Evolutionary conservation across 1,140 invertebrate genomes (phyloP), one percentile per base, ranked within the genome.

Genomic region (Caerostris darwini): DNA sequence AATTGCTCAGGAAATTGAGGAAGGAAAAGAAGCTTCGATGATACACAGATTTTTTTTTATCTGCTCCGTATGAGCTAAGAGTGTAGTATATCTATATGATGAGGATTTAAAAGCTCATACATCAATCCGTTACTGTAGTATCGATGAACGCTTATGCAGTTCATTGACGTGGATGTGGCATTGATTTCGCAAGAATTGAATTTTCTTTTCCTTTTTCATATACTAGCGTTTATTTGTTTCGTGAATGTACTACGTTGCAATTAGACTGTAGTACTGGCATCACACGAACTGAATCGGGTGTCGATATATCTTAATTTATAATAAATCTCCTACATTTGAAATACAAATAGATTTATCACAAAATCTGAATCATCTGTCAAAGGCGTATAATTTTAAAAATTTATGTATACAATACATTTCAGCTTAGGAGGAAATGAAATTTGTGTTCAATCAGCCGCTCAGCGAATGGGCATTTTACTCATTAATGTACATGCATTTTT

Each of bases 1-100:
- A 92, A 92, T 92, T 92, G 90, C 90, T 19, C 14, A 59, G 90
- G 90, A 92, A 92, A 92, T 83, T 85, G 90, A 2, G 90, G 90
- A 64, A 85, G 53, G 90, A 85, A 85, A 59, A 19, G 69, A 4
- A 77, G 89, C 12, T n/a, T 14, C 58, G 57, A 61, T 50, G 59
- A 87, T 64, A 83, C 54, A 83, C n/a, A 19, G 56, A 85, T 85
- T 82, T 82, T 81, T 77, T 77, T 81, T 59, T 81, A 7, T 58
- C 34, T 34, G 34, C n/a, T 14, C 12, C 19, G 57, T 71, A 71
- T n/a, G 58, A 6, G 50, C 7, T 54, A 57, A 81, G n/a, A 34
- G 34, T 34, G 71, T 17, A 82, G 53, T 71, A 91, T 81, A 90
- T 90, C 61, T 69, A 53, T 91, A 91, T 91, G 90, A 82, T 0